These are phyloP conservation scores for Nephila pilipes DNA, from an alignment of 1,140 invertebrate genomes.

Conservation along the genomic window DNA sequence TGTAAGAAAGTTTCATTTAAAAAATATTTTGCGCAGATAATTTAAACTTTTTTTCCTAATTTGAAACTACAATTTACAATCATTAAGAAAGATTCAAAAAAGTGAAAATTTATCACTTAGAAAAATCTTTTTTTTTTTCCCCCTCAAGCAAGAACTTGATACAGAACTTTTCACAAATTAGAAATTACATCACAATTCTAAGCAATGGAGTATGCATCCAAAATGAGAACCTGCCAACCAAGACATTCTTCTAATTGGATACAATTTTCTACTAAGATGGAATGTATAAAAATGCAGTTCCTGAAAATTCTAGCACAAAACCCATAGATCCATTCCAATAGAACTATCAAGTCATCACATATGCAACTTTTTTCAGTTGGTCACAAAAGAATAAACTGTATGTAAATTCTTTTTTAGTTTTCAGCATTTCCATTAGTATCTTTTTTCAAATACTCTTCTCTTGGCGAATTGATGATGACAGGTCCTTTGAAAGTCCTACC, in stretches of 20 bases:
- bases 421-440: background rate
- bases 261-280: background rate
- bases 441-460: background rate
- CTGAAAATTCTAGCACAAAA: background rate
- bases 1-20: background rate
- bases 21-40: background rate
- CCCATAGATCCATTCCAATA: background rate
- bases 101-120: background rate
- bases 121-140: background rate
- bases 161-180: background rate
- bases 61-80: background rate
- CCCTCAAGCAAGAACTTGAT: too few relatives aligned
- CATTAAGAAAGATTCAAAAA: background rate
- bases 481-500: constrained; percentile 88
- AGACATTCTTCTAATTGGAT: background rate
- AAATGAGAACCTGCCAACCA: background rate
- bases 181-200: background rate
- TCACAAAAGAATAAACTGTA: background rate
- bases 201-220: background rate
- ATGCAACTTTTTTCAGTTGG: background rate
- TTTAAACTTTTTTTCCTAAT: background rate
- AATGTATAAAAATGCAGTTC: background rate
- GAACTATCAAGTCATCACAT: background rate
- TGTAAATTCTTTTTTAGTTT: background rate
- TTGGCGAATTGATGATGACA: constrained; percentile 81